These are phyloP conservation scores for Enhydra lutris DNA, from an alignment of 2,113 vertebrate species.

Conservation along the genomic window DNA sequence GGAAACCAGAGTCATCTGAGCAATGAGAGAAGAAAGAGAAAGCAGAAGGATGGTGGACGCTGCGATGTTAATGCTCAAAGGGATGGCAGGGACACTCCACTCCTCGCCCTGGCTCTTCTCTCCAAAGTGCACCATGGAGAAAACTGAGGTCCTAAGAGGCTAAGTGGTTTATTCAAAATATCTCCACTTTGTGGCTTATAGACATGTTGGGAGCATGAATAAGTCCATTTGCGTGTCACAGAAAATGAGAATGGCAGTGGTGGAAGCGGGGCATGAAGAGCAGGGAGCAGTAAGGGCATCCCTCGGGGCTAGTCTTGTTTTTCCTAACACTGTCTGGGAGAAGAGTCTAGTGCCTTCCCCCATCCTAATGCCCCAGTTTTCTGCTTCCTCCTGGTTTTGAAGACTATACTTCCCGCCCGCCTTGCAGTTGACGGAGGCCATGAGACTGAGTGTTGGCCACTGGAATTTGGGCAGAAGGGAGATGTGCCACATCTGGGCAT, in stretches of 20 bases:
- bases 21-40: background rate
- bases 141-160: constrained; percentile 37
- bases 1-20: background rate
- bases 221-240: background rate
- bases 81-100: background rate
- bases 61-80: background rate
- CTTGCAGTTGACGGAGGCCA: background rate
- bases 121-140: background rate
- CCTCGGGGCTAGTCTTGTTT: background rate
- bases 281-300: background rate
- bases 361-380: background rate
- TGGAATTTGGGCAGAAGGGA: background rate
- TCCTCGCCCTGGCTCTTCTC: background rate
- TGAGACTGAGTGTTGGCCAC: too few species aligned
- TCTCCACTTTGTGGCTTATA: background rate
- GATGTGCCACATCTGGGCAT: fast-evolving
- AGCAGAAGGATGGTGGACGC: background rate
- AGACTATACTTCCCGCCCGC: background rate
- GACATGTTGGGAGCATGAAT: background rate
- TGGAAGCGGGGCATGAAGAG: fast-evolving
- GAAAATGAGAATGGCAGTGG: background rate
- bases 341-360: background rate
- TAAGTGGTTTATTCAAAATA: constrained; percentile 5
- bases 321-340: background rate
- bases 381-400: background rate